phyloP scores from a whole-genome alignment of 2,888 invertebrate species.

The Rutpela maculata region DNA sequence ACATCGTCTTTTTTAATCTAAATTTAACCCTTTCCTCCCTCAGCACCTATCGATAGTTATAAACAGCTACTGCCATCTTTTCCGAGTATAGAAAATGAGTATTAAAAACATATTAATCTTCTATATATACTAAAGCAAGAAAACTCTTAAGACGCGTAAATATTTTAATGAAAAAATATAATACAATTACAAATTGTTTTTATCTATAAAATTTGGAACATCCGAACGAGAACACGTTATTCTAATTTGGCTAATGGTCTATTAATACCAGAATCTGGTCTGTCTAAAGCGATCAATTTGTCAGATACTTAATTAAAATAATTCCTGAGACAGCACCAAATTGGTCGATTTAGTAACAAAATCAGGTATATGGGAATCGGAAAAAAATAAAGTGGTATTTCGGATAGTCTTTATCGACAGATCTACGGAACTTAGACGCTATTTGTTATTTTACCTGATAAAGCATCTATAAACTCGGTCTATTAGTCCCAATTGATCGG shows the following conservation, averaged over 20 bases:
- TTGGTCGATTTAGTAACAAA: slow-evolving; percentile 68
- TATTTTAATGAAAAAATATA: slow-evolving; percentile 27
- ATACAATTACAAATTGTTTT: slow-evolving; percentile 38
- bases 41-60: too few relatives aligned
- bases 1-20: too few relatives aligned
- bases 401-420: slow-evolving; percentile 66
- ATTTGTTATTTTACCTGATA: slow-evolving; percentile 73
- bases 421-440: slow-evolving; percentile 67
- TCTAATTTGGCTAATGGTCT: slow-evolving; percentile 70
- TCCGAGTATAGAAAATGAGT: too few relatives aligned
- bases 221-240: slow-evolving; percentile 61
- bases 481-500: slow-evolving; percentile 72
- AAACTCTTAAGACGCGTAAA: too few relatives aligned
- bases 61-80: too few relatives aligned
- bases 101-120: too few relatives aligned
- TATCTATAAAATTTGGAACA: slow-evolving; percentile 42
- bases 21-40: too few relatives aligned
- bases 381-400: slow-evolving; percentile 70
- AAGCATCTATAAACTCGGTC: slow-evolving; percentile 70
- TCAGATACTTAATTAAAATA: slow-evolving; percentile 72
- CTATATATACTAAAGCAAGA: too few relatives aligned
- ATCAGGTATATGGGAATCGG: slow-evolving; percentile 62
- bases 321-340: slow-evolving; percentile 69
- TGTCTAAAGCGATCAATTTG: slow-evolving; percentile 68
- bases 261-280: slow-evolving; percentile 64